A percentile compares a stretch with the other conserved stretches of the same genome.
Conservation (phyloP, 2,888 invertebrate genomes). For the Tiliacea aurago region DNA sequence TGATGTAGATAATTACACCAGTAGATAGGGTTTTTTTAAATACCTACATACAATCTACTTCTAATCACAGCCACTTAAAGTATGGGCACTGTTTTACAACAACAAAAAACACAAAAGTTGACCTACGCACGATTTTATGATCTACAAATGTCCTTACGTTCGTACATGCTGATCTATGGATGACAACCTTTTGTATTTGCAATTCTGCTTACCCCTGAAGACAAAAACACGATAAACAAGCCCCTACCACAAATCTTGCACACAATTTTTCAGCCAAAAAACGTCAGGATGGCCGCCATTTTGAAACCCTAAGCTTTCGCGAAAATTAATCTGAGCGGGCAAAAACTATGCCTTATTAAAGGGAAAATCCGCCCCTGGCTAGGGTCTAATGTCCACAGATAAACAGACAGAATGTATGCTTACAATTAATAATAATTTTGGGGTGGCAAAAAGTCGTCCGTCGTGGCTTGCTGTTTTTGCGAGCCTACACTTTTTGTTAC, state of each 20-base stretch:
- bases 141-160: neutral
- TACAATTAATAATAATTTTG: constrained; percentile 88
- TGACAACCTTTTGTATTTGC: constrained; percentile 29
- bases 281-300: constrained; percentile 68
- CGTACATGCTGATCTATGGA: neutral
- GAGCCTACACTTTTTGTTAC: constrained; percentile 66
- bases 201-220: constrained; percentile 11
- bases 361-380: constrained; percentile 77
- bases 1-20: neutral
- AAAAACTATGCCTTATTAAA: constrained; percentile 88
- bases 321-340: constrained; percentile 78
- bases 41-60: neutral
- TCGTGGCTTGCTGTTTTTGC: constrained; percentile 72
- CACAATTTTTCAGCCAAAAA: constrained; percentile 66
- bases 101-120: neutral
- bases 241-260: constrained; percentile 55
- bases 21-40: neutral
- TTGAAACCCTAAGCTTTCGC: constrained; percentile 72
- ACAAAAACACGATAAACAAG: constrained; percentile 45
- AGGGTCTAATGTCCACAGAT: constrained; percentile 82
- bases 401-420: constrained; percentile 86
- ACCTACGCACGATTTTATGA: neutral
- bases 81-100: neutral
- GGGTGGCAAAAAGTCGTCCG: constrained; percentile 80
- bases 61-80: neutral